phyloP scores from a whole-genome alignment of 2,888 invertebrate species.

The Sipha maydis region DNA sequence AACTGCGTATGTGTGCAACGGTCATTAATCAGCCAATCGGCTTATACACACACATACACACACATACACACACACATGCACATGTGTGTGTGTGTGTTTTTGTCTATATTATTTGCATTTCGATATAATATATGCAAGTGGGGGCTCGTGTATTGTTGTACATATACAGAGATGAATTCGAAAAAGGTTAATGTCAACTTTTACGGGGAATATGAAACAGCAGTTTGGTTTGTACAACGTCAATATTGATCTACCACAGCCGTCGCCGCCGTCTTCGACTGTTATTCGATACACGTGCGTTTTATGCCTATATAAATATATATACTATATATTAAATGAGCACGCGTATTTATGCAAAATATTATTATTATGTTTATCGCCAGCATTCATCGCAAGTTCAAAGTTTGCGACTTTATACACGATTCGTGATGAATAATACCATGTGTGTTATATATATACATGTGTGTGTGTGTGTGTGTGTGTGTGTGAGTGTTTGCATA shows the following conservation, averaged over 20 bases:
- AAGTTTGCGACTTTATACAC: constrained; percentile 37
- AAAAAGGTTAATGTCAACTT: constrained; percentile 39
- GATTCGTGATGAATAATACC: background rate
- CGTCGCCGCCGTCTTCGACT: background rate
- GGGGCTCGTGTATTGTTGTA: too few relatives aligned
- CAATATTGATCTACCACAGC: constrained; percentile 31
- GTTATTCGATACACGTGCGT: constrained; percentile 23
- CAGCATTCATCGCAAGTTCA: background rate
- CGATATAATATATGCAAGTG: too few relatives aligned
- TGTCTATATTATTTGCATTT: too few relatives aligned
- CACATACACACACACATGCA: background rate
- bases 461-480: background rate
- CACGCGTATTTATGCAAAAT: background rate
- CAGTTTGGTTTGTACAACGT: constrained; percentile 2
- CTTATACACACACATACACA: background rate
- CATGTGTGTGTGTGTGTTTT: background rate
- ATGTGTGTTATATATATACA: background rate
- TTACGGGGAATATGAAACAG: constrained; percentile 1
- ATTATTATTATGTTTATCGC: constrained; percentile 29
- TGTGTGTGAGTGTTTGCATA: background rate
- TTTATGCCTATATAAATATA: background rate
- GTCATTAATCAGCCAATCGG: constrained; percentile 37
- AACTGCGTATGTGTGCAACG: background rate
- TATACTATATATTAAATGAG: background rate
- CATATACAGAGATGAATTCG: background rate